A percentile compares a stretch with the other conserved stretches of the same genome.
These are phyloP conservation scores for Lobophora halterata DNA, from an alignment of 2,888 invertebrate genomes.

Conservation along the genomic window DNA sequence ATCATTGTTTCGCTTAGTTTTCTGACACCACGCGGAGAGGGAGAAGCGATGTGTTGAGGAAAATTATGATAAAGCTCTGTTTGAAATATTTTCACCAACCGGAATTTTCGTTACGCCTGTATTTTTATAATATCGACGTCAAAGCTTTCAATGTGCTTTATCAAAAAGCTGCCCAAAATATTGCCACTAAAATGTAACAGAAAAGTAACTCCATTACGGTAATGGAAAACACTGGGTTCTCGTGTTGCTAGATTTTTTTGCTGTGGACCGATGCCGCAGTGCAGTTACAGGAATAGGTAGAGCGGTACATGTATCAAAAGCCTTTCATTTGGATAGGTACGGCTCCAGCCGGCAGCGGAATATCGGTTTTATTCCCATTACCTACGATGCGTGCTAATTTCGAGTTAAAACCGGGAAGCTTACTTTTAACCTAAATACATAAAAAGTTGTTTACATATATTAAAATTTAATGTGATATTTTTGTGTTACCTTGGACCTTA, in stretches of 20 bases:
- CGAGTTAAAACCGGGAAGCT: conserved; percentile 39
- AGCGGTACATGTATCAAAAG: conserved; percentile 71
- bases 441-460: conserved; percentile 13
- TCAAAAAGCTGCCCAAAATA: conserved; percentile 42
- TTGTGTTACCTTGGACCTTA: too few relatives aligned
- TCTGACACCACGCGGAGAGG: conserved; percentile 37
- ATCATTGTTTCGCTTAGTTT: conserved; percentile 50
- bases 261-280: conserved; percentile 64
- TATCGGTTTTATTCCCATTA: conserved; percentile 65
- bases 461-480: too few relatives aligned
- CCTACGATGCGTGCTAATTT: conserved; percentile 50
- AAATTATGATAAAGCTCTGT: conserved; percentile 39
- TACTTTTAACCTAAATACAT: conserved; percentile 40
- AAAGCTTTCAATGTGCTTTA: conserved; percentile 29
- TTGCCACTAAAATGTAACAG: conserved; percentile 60
- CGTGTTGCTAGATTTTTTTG: conserved; percentile 57
- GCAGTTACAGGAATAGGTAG: conserved; percentile 72
- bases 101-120: conserved; percentile 29
- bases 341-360: conserved; percentile 48
- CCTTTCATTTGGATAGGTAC: conserved; percentile 62
- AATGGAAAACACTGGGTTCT: conserved; percentile 73
- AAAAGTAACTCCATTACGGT: conserved; percentile 70
- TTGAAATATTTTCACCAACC: conserved; percentile 32
- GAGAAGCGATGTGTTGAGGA: conserved; percentile 39
- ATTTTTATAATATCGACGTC: conserved; percentile 33